Base-by-base conservation (phyloP, 2,113 vertebrate species). In the Actinemys pallida region DNA sequence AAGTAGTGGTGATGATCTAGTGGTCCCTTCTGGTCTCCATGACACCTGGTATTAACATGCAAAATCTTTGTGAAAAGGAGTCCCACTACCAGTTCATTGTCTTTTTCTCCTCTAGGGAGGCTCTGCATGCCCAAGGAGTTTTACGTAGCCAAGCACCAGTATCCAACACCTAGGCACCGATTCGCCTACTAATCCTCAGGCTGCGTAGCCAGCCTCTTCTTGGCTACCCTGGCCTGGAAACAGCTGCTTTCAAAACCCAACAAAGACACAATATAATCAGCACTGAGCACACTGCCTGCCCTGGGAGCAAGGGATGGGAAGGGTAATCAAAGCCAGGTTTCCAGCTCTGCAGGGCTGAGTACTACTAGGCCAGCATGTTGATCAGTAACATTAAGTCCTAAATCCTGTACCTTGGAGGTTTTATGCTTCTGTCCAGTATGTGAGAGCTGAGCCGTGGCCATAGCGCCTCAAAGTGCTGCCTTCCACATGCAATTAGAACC, bases 401-500 rank as follows among this genome's bases (percentile, higher is more conserved):
- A 14, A 7, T 3, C 39, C 81, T 93, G 95, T 98, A 98, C 98
- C 98, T 98, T 97, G 92, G n/a, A 17, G 84, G 76, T 14, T 65
- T 96, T 98, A 6, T 42, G 92, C 94, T 93, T 97, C 62, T 84
- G 92, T 81, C 84, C 76, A 3, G 79, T 29, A 5, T 76, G 92
- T 81, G 87, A 86, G 24, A 97, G 92, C 86, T 98, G 98, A 20
- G 92, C 89, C 89, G 95, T 88, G 50, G 98, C 92, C 98, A 98
- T 98, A n/a, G 31, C 69, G 49, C 81, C 89, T 75, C 93, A 76
- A 75, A 86, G 78, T 72, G 14, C 50, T 93, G 93, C 83, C 85
- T 95, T 96, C 83, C 83, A 83, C 87, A 79, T 88, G 88, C 25
- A 94, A 88, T 22, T 86, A 54, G 83, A 93, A 91, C 76, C 97